Conservation (phyloP, 2,888 invertebrate genomes). For the Euplexia lucipara region DNA sequence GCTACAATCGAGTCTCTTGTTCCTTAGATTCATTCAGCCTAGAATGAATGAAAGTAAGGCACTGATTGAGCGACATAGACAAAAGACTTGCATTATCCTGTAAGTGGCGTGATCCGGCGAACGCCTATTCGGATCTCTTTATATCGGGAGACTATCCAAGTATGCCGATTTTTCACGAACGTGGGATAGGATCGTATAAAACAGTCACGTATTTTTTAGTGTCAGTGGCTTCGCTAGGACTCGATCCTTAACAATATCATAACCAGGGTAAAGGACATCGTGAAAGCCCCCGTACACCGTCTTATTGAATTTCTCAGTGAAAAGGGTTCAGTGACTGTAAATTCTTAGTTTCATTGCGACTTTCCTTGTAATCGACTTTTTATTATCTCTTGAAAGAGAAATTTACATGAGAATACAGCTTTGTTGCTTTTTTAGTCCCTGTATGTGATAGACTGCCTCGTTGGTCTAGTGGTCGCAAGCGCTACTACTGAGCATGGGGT, state of each 20-base stretch:
- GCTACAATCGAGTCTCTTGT: conserved; percentile 66
- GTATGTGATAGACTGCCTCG: too few species aligned
- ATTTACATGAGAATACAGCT: conserved; percentile 63
- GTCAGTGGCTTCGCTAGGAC: conserved; percentile 76
- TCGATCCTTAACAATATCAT: conserved; percentile 81
- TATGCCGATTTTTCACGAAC: conserved; percentile 75
- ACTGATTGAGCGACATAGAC: conserved; percentile 79
- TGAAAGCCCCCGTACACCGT: conserved; percentile 65
- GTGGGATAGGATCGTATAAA: conserved; percentile 75
- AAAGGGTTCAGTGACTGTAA: conserved; percentile 75
- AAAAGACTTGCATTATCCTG: conserved; percentile 79
- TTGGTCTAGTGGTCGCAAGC: too few species aligned
- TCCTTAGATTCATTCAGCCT: conserved; percentile 70
- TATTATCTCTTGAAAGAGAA: conserved; percentile 55
- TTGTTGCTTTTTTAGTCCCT: conserved; percentile 51
- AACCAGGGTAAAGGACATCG: conserved; percentile 72
- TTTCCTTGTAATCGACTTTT: conserved; percentile 61
- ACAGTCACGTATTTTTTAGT: conserved; percentile 84
- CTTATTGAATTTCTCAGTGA: conserved; percentile 79
- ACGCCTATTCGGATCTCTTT: conserved; percentile 78
- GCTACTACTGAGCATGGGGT: too few species aligned
- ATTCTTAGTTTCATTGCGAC: conserved; percentile 69
- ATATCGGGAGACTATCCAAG: conserved; percentile 76
- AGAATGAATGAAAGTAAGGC: conserved; percentile 73
- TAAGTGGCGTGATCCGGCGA: conserved; percentile 77